Conservation (phyloP, 2,113 vertebrate species). For the Clarias macrocephalus region DNA sequence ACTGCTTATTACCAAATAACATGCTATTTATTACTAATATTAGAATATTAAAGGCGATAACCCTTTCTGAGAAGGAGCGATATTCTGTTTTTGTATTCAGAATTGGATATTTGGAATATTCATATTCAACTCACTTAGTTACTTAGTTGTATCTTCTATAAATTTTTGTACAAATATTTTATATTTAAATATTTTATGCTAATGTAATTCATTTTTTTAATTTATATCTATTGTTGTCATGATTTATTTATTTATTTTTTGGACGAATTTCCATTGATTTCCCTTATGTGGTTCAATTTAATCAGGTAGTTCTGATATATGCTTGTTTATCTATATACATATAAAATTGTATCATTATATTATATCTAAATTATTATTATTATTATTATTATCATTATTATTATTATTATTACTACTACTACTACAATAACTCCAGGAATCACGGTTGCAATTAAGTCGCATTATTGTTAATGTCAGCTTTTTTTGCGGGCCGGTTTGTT, state of each 20-base stretch:
- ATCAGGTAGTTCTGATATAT: slow-evolving; percentile 62
- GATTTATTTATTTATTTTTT: slow-evolving; percentile 23
- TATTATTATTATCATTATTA: slow-evolving; percentile 74
- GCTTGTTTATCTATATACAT: neutral
- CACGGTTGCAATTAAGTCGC: slow-evolving; percentile 76
- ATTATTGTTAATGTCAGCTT: slow-evolving; percentile 80
- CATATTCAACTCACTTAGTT: slow-evolving; percentile 1
- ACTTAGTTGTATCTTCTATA: too few relatives aligned
- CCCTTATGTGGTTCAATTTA: slow-evolving; percentile 35
- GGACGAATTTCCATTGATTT: slow-evolving; percentile 9
- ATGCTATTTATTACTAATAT: too few relatives aligned
- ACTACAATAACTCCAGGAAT: slow-evolving; percentile 56
- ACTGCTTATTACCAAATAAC: neutral
- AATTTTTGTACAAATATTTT: slow-evolving; percentile 28
- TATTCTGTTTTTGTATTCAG: neutral
- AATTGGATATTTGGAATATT: slow-evolving; percentile 13
- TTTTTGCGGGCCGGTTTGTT: slow-evolving; percentile 52
- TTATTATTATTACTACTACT: slow-evolving; percentile 72
- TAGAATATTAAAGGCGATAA: neutral
- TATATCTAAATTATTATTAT: slow-evolving; percentile 65
- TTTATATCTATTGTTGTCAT: too few relatives aligned
- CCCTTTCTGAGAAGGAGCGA: neutral
- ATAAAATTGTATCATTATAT: too few relatives aligned
- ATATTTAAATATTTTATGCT: neutral
- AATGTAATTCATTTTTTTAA: neutral